Base-by-base conservation (phyloP, 1,140 invertebrate genomes). In the Brachionus calyciflorus region DNA sequence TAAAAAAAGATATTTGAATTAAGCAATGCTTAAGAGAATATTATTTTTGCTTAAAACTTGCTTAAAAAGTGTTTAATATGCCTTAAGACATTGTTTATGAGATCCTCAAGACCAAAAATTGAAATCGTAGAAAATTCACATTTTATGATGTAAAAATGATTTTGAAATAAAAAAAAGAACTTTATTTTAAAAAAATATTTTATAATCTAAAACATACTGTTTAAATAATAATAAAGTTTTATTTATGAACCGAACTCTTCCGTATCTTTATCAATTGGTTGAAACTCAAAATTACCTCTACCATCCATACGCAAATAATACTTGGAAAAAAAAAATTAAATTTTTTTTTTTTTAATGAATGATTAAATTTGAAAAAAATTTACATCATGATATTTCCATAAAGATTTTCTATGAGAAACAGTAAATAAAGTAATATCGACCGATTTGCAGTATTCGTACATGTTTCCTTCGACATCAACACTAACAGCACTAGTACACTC, bases 401-500 rank as follows among this genome's bases (percentile, higher is more conserved):
- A 85, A 0, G 93, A 96, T 82, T 94, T 93, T 78, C 95, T 89
- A 86, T 99, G 96, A 1, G 93, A 96, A 26, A 98, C 94, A 0
- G 96, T 99, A 83, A 99, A 94, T 24, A 99, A 85, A 17, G 94
- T 94, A 81, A 99, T 98, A 44, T 92, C 93, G 79, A 84, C 84
- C 79, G 87, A 82, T 79, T 90, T 88, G 81, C 94, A 96, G 83
- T 96, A 93, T 78, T 91, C 89, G 81, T 99, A 98, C 92, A 99
- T 98, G 53, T 90, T 91, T 75, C 93, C 94, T 84, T 98, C 96
- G 0, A 98, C 95, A 84, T 98, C 96, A 0, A 98, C 92, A 78
- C 93, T 96, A 0, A 98, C 95, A 3, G 95, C 94, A 84, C 93
- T 95, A 0, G 96, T 99, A 82, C 96, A 99, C 85, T 99, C 96